Evolutionary conservation across 1,140 invertebrate species (phyloP).

Genomic region (Drosophila bocki): DNA sequence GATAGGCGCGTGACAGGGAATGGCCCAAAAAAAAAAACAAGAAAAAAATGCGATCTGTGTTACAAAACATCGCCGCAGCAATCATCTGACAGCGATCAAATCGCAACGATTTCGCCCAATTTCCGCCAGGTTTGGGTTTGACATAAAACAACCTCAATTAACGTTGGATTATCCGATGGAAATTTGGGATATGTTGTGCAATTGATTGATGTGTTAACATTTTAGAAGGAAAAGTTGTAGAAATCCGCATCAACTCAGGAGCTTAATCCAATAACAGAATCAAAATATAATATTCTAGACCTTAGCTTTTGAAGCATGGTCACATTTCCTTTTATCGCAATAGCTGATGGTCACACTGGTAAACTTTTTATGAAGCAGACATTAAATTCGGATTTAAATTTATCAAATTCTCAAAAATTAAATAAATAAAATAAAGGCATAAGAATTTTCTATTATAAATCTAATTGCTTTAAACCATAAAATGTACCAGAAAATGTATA

Average conservation of each 20-base stretch:
- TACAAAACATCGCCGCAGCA: slow-evolving; percentile 45
- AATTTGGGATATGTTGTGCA: slow-evolving; percentile 29
- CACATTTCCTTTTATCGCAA: too few species aligned
- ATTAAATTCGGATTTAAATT: not conserved
- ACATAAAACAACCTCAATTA: slow-evolving; percentile 30
- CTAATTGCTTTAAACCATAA: not conserved
- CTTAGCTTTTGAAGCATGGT: not conserved
- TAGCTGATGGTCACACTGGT: not conserved
- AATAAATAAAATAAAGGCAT: too few species aligned
- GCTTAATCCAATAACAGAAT: not conserved
- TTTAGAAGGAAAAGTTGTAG: not conserved
- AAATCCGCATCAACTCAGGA: not conserved
- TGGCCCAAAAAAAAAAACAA: slow-evolving; percentile 16
- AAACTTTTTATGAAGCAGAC: not conserved
- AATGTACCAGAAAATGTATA: not conserved
- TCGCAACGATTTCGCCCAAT: slow-evolving; percentile 28
- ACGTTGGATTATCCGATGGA: slow-evolving; percentile 16
- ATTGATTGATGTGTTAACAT: slow-evolving; percentile 9
- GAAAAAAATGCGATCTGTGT: slow-evolving; percentile 22
- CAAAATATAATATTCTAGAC: not conserved
- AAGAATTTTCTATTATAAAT: not conserved
- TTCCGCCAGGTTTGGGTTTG: slow-evolving; percentile 9
- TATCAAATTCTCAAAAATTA: too few species aligned
- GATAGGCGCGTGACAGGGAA: slow-evolving; percentile 66
- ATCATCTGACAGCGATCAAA: slow-evolving; percentile 39